These are phyloP conservation scores for Scaptomyza pallida DNA, from an alignment of 1,140 invertebrate genomes.

Conservation along the genomic window DNA sequence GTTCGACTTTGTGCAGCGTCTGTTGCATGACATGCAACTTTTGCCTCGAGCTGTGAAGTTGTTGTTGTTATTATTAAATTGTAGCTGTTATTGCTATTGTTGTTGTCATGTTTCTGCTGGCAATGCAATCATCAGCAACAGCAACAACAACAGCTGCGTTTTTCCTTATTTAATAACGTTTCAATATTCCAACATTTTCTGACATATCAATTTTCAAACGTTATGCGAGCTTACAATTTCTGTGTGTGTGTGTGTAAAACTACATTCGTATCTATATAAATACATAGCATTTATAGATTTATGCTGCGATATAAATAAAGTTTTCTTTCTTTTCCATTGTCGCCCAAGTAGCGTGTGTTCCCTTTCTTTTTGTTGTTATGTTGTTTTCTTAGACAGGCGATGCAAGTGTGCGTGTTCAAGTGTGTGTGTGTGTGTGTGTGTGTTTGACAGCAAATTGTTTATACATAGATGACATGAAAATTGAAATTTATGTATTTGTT, in stretches of 20 bases:
- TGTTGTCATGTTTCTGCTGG: slow-evolving; percentile 55
- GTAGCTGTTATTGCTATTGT: slow-evolving; percentile 34
- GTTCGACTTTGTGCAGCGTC: slow-evolving; percentile 72
- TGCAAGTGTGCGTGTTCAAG: too few relatives aligned
- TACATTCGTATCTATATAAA: slow-evolving; percentile 34
- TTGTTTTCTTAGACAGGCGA: neutral
- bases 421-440: slow-evolving; percentile 33
- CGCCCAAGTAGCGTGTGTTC: slow-evolving; percentile 33
- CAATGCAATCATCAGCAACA: slow-evolving; percentile 64
- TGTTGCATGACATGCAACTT: slow-evolving; percentile 77
- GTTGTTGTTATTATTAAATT: slow-evolving; percentile 30
- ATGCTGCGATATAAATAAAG: slow-evolving; percentile 61
- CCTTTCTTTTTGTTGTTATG: too few relatives aligned
- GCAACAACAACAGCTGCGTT: slow-evolving; percentile 46
- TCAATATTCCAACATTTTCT: slow-evolving; percentile 79
- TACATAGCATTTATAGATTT: slow-evolving; percentile 55
- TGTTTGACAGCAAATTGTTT: slow-evolving; percentile 70
- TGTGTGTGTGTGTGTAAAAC: slow-evolving; percentile 14
- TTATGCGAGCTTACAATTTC: slow-evolving; percentile 37
- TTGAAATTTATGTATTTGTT: slow-evolving; percentile 78
- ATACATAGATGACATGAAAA: slow-evolving; percentile 77
- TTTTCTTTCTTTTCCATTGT: slow-evolving; percentile 66
- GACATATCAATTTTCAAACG: slow-evolving; percentile 78
- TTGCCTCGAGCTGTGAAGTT: slow-evolving; percentile 57
- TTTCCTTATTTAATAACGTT: slow-evolving; percentile 77